These are phyloP conservation scores for Hydropotes inermis DNA, from an alignment of 2,113 vertebrate genomes.

Conservation along the genomic window DNA sequence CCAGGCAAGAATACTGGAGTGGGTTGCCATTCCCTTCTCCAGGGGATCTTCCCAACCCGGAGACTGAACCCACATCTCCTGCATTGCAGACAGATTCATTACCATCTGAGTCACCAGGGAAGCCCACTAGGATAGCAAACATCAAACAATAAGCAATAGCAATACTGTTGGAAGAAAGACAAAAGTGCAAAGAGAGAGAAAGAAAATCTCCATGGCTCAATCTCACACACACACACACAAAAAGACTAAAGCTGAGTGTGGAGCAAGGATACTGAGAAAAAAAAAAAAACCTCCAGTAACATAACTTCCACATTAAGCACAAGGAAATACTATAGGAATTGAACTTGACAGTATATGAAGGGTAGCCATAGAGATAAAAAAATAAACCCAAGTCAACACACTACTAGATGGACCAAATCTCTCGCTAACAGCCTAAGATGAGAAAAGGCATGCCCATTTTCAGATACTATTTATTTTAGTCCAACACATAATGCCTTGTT, in stretches of 20 bases:
- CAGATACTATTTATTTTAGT: slow-evolving; percentile 1
- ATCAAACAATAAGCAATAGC: not conserved
- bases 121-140: not conserved
- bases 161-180: not conserved
- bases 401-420: not conserved
- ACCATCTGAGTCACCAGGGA: not conserved
- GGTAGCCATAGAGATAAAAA: not conserved
- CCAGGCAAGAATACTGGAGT: not conserved
- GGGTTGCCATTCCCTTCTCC: not conserved
- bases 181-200: not conserved
- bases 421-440: not conserved
- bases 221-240: not conserved
- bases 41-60: not conserved
- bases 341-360: not conserved
- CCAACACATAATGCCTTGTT: not conserved
- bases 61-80: not conserved
- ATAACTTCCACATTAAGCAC: not conserved
- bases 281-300: not conserved
- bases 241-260: not conserved
- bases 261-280: not conserved
- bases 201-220: not conserved
- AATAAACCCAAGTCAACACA: not conserved
- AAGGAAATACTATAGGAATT: not conserved
- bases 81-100: not conserved
- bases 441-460: not conserved